Percentiles rank a stretch among this genome's conserved stretches.
Conservation (phyloP, 2,888 invertebrate genomes). For the Drosophila lutescens region DNA sequence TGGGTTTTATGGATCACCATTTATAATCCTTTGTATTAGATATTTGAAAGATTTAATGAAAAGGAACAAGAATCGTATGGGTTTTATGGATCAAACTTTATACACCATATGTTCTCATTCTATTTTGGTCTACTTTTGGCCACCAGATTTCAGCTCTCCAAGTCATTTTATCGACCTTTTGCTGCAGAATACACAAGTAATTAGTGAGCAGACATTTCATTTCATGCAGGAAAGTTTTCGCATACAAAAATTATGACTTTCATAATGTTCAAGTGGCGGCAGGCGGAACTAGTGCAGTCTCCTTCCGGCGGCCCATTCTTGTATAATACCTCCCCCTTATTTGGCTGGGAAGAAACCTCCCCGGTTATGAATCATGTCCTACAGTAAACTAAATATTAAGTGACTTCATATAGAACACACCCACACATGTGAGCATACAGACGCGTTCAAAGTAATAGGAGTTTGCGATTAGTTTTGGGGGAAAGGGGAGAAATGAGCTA, state of each 20-base stretch:
- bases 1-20: not conserved
- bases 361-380: conserved; percentile 63
- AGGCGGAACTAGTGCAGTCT: conserved; percentile 47
- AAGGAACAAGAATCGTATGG: not conserved
- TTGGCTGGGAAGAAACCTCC: conserved; percentile 22
- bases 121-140: not conserved
- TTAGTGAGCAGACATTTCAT: conserved; percentile 28
- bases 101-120: not conserved
- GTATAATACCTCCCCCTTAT: conserved; percentile 1
- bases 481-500: not conserved
- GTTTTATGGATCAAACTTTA: not conserved
- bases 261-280: conserved; percentile 64
- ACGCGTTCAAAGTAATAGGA: not conserved
- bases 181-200: conserved; percentile 9
- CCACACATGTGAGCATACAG: conserved; percentile 11
- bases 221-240: conserved; percentile 15
- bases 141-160: not conserved
- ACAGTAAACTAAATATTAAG: conserved; percentile 72
- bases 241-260: conserved; percentile 62
- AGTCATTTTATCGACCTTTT: conserved; percentile 9
- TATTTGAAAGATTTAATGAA: not conserved
- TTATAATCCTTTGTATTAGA: not conserved
- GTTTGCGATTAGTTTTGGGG: not conserved
- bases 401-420: conserved; percentile 33
- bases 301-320: conserved; percentile 1